Evolutionary conservation across 2,888 invertebrate genomes (phyloP).

Genomic region (Drosophila picticornis): DNA sequence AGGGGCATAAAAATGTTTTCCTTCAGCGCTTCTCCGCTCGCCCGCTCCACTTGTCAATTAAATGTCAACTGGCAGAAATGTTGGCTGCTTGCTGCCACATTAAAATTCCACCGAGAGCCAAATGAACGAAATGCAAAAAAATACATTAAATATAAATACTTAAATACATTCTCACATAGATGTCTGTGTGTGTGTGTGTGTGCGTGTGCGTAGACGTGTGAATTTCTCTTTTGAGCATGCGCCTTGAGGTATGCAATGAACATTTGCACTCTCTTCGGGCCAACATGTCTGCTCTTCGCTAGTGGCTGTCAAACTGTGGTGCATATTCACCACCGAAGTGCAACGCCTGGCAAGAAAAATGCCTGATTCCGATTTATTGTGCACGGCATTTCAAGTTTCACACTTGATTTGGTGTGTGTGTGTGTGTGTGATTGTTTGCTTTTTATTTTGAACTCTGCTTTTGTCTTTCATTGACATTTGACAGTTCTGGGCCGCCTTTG

Average conservation of each 20-base stretch:
- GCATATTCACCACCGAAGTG: conserved; percentile 49
- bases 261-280: conserved; percentile 21
- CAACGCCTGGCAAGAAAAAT: conserved; percentile 7
- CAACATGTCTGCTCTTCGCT: conserved; percentile 1
- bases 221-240: conserved; percentile 47
- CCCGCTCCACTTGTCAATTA: conserved; percentile 70
- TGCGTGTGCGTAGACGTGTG: background rate
- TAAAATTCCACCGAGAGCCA: conserved; percentile 56
- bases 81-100: conserved; percentile 60
- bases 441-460: conserved; percentile 58
- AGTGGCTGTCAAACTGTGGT: conserved; percentile 50
- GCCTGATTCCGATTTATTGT: conserved; percentile 58
- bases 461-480: conserved; percentile 47
- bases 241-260: conserved; percentile 35
- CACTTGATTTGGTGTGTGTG: conserved; percentile 27
- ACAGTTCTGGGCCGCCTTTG: conserved; percentile 25
- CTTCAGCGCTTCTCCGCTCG: conserved; percentile 21
- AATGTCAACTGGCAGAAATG: conserved; percentile 75
- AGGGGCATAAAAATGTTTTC: conserved; percentile 32
- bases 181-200: background rate
- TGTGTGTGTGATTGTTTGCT: conserved; percentile 29
- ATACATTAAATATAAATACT: background rate
- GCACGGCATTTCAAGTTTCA: conserved; percentile 42
- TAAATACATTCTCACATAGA: background rate
- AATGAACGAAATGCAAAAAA: conserved; percentile 21